Conservation (phyloP, 2,797 vertebrate genomes). For the Sebastes miniatus region DNA sequence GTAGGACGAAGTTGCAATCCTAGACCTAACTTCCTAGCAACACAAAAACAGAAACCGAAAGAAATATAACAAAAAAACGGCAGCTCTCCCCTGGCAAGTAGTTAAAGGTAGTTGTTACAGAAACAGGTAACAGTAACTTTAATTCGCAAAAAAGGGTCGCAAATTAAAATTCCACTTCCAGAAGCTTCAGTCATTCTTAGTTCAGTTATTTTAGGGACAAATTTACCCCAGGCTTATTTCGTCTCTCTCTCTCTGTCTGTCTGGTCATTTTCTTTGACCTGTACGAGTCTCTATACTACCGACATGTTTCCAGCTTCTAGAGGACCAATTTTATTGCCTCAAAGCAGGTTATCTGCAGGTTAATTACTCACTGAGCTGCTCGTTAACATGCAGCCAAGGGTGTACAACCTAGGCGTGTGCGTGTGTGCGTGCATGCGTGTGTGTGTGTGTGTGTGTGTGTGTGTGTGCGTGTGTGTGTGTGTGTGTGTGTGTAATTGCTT, state of each 20-base stretch:
- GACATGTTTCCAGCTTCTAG: constrained; percentile 14
- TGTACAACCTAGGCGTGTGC: not conserved
- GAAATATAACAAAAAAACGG: not conserved
- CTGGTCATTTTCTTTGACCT: constrained; percentile 17
- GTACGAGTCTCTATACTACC: constrained; percentile 1
- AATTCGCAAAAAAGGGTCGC: not conserved
- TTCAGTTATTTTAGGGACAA: not conserved
- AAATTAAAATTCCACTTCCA: not conserved
- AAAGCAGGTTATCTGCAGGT: constrained; percentile 62
- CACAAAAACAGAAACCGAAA: not conserved
- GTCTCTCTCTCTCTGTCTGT: not conserved
- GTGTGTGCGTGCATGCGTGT: not conserved
- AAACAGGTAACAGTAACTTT: not conserved
- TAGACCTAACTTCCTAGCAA: not conserved
- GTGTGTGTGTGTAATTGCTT: constrained; percentile 1
- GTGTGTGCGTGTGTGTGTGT: not conserved
- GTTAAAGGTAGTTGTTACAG: not conserved
- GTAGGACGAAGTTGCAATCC: not conserved
- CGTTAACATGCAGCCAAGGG: constrained; percentile 33
- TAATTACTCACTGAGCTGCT: constrained; percentile 63
- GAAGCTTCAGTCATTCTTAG: not conserved
- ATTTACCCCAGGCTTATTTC: not conserved
- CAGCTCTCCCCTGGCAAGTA: not conserved
- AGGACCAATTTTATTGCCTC: constrained; percentile 33
- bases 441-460: not conserved